Percentiles rank a stretch among this genome's conserved stretches.
Evolutionary conservation across 2,113 vertebrate genomes (phyloP).

Genomic region (Otolemur garnettii): DNA sequence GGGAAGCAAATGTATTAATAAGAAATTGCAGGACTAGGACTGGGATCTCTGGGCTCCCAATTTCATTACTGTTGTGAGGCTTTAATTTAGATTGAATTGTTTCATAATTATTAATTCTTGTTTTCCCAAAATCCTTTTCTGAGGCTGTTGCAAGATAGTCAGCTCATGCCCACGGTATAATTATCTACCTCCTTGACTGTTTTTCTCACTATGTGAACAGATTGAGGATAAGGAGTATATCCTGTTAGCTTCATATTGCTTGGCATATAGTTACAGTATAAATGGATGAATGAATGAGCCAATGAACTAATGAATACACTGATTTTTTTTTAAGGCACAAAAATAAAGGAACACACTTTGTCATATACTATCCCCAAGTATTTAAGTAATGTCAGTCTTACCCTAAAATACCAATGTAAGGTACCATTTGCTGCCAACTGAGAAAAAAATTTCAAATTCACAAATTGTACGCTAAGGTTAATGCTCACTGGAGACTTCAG

Average conservation of each 20-base stretch:
- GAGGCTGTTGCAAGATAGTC: not conserved
- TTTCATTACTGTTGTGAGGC: not conserved
- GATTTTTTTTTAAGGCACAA: not conserved
- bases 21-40: not conserved
- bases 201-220: constrained; percentile 4
- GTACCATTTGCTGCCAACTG: constrained; percentile 47
- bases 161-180: not conserved
- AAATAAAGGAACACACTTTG: constrained; percentile 39
- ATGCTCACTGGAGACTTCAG: constrained; percentile 28
- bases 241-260: not conserved
- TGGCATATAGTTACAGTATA: not conserved
- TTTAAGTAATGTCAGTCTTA: not conserved
- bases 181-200: not conserved
- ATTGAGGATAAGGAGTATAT: not conserved
- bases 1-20: not conserved
- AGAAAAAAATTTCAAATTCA: constrained; percentile 35
- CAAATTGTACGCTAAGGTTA: constrained; percentile 57
- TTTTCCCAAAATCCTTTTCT: not conserved
- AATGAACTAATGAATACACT: not conserved
- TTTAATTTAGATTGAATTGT: constrained; percentile 1
- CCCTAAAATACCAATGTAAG: constrained; percentile 16
- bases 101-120: not conserved
- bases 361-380: not conserved
- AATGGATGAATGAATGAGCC: not conserved
- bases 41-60: not conserved